Base-by-base conservation (phyloP, 2,888 invertebrate species). In the Gastracanthus pulcherrimus region DNA sequence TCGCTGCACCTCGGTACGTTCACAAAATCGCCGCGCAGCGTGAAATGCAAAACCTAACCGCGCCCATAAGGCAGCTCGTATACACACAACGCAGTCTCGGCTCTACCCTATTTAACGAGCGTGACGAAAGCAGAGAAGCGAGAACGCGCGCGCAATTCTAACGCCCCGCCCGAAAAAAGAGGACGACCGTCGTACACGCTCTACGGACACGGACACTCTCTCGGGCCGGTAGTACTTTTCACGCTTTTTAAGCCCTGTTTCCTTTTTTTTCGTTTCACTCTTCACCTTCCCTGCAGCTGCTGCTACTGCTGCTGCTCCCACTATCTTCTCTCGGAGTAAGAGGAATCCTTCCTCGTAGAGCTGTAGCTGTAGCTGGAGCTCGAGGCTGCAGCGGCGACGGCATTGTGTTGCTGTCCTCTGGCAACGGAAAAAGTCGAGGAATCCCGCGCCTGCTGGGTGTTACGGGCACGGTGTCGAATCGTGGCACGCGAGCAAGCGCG, bases 21-120 rank as follows among this genome's bases (percentile, higher is more conserved):
- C n/a, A n/a, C n/a, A n/a, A n/a, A n/a, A n/a, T n/a, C n/a, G n/a
- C 41, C 26, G 31, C 41, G 13, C 6, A 11, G 29, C n/a, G 16
- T 29, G 13, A 34, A 31, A 67, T 45, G 29, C n/a, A 38, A n/a
- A 58, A 4, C 3, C n/a, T 2, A 34, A n/a, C 72, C 58, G 34
- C 45, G 13, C 60, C 31, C 48, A 45, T 26, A 26, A 62, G 41
- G n/a, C n/a, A n/a, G n/a, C n/a, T n/a, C n/a, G n/a, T n/a, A n/a
- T n/a, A n/a, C n/a, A n/a, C n/a, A n/a, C n/a, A 19, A 7, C 31
- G 31, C 23, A 29, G 19, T 7, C 23, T 19, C 48, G n/a, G 6
- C n/a, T 5, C 72, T 76, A 77, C 60, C 69, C 74, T 64, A 78
- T 79, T 67, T 82, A 82, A 82, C 76, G 51, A 82, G 79, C 78